phyloP scores from a whole-genome alignment of 2,797 vertebrate species.

The Arnoldichthys spilopterus region DNA sequence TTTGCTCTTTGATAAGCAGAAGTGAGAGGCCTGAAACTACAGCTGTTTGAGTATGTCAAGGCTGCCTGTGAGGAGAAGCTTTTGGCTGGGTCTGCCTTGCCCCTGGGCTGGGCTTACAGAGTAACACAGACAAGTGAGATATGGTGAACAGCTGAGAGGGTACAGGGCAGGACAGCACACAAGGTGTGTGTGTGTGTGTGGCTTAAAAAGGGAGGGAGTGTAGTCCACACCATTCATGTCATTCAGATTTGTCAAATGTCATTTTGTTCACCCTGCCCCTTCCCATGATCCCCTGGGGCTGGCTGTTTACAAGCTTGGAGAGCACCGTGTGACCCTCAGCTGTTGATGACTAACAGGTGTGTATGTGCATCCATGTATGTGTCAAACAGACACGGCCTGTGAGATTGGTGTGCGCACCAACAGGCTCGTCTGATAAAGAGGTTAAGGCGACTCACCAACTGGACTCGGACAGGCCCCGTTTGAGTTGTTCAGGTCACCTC shows the following conservation, averaged over 20 bases:
- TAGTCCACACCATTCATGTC: conserved; percentile 58
- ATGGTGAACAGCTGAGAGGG: conserved; percentile 59
- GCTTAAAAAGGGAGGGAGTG: neutral
- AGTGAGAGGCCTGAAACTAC: conserved; percentile 25
- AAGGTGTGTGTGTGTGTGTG: conserved; percentile 8
- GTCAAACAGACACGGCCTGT: conserved; percentile 48
- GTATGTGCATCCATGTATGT: conserved; percentile 60
- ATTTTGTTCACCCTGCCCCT: conserved; percentile 43
- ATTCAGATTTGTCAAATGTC: conserved; percentile 49
- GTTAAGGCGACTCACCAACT: conserved; percentile 84
- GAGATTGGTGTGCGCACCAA: conserved; percentile 48
- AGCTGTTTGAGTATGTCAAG: conserved; percentile 57
- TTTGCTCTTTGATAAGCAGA: conserved; percentile 52
- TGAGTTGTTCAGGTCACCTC: conserved; percentile 90
- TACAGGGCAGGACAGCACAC: conserved; percentile 13
- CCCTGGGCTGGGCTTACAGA: conserved; percentile 39
- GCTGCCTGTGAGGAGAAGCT: conserved; percentile 36
- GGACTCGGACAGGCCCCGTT: conserved; percentile 95
- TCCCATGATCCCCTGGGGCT: conserved; percentile 61
- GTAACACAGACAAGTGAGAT: conserved; percentile 47
- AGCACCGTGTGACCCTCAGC: conserved; percentile 72
- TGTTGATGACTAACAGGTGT: conserved; percentile 69
- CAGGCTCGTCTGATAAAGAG: conserved; percentile 23
- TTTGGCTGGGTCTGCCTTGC: conserved; percentile 8
- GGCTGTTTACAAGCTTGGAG: conserved; percentile 68